Base-by-base conservation (phyloP, 2,888 invertebrate species). In the Netelia melanura region DNA sequence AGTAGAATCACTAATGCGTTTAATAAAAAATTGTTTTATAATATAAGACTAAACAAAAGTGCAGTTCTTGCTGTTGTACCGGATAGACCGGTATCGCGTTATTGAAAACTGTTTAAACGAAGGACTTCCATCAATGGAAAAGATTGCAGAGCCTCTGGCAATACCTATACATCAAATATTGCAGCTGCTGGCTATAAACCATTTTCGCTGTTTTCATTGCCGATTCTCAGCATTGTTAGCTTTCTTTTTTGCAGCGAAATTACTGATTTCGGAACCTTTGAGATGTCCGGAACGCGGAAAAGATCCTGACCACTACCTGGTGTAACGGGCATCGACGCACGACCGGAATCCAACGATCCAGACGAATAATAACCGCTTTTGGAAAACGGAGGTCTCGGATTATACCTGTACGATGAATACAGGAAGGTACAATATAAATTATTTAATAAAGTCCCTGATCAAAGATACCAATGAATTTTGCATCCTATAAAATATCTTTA, bases 21-120 rank as follows among this genome's bases (percentile, higher is more conserved):
- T 80, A 83, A 80, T 75, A 83, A 81, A 81, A 68, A n/a, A 81
- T 77, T 67, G 76, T 84, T 84, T 84, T 84, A 56, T 84, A 84
- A 84, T 81, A 81, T 81, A 80, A 75, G 65, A 62, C 70, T 54
- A 17, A 62, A 6, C 2, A 44, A 25, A 71, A 48, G 54, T 44
- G 3, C 1, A 38, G 9, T 70, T 70, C 11, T 23, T 65, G 1
- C 21, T 48, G 38, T 38, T 38, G 5, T 38, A 38, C 38, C 8
- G 38, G 38, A 38, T 38, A 38, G 5, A 38, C 6, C 38, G 38
- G 0, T 38, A 38, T 38, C 6, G 38, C 5, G 38, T 54, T n/a
- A 54, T 54, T 54, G 54, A 54, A 14, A 52, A 14, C 52, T 14
- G n/a, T 52, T 52, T 14, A 11, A 52, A 14, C n/a, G 52, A 11